Evolutionary conservation across 2,797 vertebrate species (phyloP).

Genomic region (Falco novaeseelandiae): DNA sequence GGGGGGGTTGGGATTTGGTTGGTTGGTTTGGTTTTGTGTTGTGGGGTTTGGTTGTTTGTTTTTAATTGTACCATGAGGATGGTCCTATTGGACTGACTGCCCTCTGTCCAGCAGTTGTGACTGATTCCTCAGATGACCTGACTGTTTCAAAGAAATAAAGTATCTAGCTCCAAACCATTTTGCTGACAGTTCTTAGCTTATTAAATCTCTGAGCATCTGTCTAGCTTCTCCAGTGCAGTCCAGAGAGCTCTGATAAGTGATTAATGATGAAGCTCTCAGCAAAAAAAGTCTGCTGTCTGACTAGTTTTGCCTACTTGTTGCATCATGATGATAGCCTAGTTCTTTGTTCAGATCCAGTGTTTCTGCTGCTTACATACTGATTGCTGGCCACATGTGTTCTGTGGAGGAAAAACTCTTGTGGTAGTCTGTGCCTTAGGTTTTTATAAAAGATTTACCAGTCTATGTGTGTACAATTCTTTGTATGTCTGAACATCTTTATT

Average conservation of each 20-base stretch:
- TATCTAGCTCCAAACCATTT: accelerated
- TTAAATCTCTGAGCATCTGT: background rate
- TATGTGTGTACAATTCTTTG: background rate
- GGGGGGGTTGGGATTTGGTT: no score
- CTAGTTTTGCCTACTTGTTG: background rate
- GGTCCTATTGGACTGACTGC: background rate
- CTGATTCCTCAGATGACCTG: background rate
- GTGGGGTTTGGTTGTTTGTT: background rate
- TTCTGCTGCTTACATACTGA: background rate
- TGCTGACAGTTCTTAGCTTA: background rate
- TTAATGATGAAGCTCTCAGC: background rate
- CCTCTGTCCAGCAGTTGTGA: background rate
- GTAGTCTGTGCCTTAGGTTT: background rate
- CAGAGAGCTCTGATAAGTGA: background rate
- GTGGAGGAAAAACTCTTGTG: background rate
- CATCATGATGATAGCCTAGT: background rate
- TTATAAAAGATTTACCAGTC: background rate
- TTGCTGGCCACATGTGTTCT: background rate
- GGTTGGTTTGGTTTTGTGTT: no score
- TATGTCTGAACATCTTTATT: background rate
- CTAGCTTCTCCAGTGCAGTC: background rate
- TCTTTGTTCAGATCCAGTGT: background rate
- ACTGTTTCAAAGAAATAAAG: background rate
- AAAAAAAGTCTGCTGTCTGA: background rate
- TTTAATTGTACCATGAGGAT: background rate